Evolutionary conservation across 2,888 invertebrate species (phyloP).

Genomic region (Apoderus coryli): DNA sequence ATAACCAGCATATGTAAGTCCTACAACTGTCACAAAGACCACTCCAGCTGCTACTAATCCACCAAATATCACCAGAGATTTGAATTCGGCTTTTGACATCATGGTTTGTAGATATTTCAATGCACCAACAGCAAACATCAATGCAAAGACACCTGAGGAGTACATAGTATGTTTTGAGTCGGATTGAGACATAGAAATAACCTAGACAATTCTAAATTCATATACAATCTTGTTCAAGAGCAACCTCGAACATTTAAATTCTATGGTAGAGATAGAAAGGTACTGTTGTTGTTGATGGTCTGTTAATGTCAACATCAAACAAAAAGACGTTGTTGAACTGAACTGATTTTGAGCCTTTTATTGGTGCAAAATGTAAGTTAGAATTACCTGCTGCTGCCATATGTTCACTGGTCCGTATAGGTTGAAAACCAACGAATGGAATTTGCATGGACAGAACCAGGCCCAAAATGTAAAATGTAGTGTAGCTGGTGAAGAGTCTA

Average conservation of each 20-base stretch:
- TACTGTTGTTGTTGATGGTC: no score
- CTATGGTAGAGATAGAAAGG: no score
- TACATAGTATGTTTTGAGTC: no score
- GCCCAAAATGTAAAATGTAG: constrained; percentile 93
- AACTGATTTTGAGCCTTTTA: no score
- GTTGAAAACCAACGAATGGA: constrained; percentile 94
- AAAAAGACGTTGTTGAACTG: no score
- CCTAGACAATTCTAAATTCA: no score
- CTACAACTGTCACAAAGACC: constrained; percentile 73
- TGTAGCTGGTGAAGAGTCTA: constrained; percentile 86
- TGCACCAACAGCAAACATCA: constrained; percentile 77
- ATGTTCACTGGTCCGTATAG: constrained; percentile 96
- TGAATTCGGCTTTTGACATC: constrained; percentile 79
- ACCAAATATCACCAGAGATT: constrained; percentile 68
- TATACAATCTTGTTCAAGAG: no score
- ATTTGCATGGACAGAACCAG: constrained; percentile 95
- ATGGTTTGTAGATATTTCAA: constrained; percentile 78
- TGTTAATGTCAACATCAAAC: no score
- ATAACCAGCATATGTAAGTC: constrained; percentile 84
- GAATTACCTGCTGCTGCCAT: constrained; percentile 86
- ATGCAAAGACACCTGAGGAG: constrained; percentile 77
- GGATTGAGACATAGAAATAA: no score
- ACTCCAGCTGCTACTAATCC: constrained; percentile 59
- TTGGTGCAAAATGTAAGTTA: no score
- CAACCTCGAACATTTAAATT: no score